Evolutionary conservation across 2,113 vertebrate genomes (phyloP).

Genomic region (Nyctibius bracteatus): DNA sequence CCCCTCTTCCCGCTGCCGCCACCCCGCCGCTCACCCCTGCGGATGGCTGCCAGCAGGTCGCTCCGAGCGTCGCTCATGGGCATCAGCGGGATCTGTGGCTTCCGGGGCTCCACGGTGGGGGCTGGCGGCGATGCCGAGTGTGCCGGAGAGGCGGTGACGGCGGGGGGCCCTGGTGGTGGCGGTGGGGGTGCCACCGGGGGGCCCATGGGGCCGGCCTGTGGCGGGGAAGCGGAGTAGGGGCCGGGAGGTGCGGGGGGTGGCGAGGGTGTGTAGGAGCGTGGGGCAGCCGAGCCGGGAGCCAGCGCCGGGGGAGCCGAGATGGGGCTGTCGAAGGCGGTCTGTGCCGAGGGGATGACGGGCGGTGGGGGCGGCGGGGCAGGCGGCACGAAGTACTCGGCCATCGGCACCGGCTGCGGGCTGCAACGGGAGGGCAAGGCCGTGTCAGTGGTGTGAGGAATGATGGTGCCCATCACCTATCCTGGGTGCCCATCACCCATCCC

Average conservation of each 20-base stretch:
- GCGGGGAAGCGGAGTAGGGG: slow-evolving; percentile 77
- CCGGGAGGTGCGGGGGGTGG: slow-evolving; percentile 73
- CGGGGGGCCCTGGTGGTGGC: slow-evolving; percentile 51
- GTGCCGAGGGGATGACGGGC: slow-evolving; percentile 84
- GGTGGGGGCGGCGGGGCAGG: slow-evolving; percentile 85
- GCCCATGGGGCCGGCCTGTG: slow-evolving; percentile 68
- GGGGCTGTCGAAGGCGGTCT: slow-evolving; percentile 86
- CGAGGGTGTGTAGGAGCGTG: slow-evolving; percentile 46
- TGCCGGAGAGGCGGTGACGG: slow-evolving; percentile 46
- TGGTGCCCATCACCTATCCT: not conserved
- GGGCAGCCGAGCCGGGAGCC: slow-evolving; percentile 33
- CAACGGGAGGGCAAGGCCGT: not conserved
- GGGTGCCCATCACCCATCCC: not conserved
- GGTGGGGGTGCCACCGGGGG: slow-evolving; percentile 66
- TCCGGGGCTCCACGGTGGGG: slow-evolving; percentile 63
- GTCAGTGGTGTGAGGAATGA: rapidly evolving
- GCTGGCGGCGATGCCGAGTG: slow-evolving; percentile 67
- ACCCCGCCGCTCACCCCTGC: slow-evolving; percentile 72
- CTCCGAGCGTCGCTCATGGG: slow-evolving; percentile 92
- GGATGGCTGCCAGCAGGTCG: slow-evolving; percentile 89
- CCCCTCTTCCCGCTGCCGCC: rapidly evolving
- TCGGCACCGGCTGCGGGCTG: slow-evolving; percentile 79
- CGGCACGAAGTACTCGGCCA: slow-evolving; percentile 85
- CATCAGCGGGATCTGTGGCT: slow-evolving; percentile 80
- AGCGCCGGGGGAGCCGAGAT: slow-evolving; percentile 36